Conservation (phyloP, 2,797 vertebrate genomes). For the Sciaenops ocellatus region DNA sequence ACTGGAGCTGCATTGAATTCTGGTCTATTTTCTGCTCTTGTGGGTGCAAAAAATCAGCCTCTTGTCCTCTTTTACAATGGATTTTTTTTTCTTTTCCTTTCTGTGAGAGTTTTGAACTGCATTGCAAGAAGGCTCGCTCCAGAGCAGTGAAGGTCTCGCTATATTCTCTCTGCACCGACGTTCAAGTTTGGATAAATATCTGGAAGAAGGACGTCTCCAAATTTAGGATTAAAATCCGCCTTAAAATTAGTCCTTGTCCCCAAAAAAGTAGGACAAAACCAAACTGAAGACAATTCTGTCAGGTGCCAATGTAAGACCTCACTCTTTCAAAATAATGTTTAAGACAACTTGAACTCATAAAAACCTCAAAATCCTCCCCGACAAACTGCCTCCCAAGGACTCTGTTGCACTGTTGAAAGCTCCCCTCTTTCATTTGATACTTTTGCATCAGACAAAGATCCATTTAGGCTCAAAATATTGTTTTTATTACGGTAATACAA, state of each 20-base stretch:
- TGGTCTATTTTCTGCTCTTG: constrained; percentile 51
- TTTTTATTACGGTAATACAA: background rate
- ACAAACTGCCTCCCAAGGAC: background rate
- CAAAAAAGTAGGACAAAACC: background rate
- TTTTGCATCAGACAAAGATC: background rate
- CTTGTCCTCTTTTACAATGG: constrained; percentile 22
- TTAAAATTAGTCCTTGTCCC: background rate
- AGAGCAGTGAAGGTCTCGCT: background rate
- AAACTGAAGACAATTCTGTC: background rate
- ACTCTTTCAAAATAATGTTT: too few relatives aligned
- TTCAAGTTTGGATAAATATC: background rate
- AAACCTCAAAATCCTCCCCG: background rate
- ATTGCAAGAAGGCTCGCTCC: background rate
- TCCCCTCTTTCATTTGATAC: background rate
- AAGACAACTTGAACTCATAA: background rate
- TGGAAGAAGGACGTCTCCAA: background rate
- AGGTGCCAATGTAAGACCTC: background rate
- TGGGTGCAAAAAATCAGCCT: constrained; percentile 40
- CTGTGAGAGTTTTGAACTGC: background rate
- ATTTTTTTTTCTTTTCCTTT: background rate
- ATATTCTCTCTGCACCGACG: background rate
- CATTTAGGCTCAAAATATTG: background rate
- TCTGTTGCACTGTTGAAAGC: background rate
- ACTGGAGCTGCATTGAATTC: constrained; percentile 22
- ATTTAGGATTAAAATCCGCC: background rate